Evolutionary conservation across 2,113 vertebrate species (phyloP).

Genomic region (Neolamprologus modestus): DNA sequence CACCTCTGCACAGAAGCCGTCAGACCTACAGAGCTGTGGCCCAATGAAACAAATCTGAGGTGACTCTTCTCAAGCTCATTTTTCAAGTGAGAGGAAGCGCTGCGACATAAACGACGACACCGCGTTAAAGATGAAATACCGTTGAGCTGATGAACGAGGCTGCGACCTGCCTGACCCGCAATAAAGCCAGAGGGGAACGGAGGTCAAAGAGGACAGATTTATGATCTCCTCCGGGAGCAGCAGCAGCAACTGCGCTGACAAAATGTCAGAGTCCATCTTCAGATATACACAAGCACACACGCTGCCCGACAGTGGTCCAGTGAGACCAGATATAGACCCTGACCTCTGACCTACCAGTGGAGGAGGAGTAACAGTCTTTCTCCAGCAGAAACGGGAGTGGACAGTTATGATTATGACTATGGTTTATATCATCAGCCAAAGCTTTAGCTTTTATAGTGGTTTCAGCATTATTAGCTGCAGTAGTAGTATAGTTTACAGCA

Average conservation of each 20-base stretch:
- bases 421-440: background rate
- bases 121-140: constrained; percentile 5
- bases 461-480: background rate
- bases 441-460: background rate
- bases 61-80: background rate
- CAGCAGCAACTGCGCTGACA: background rate
- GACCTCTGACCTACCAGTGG: constrained; percentile 18
- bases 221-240: background rate
- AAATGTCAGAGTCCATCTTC: background rate
- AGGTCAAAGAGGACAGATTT: constrained; percentile 37
- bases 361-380: background rate
- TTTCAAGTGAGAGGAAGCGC: background rate
- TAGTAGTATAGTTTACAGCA: background rate
- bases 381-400: background rate
- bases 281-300: background rate
- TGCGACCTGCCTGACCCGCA: background rate
- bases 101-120: background rate
- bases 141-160: constrained; percentile 2
- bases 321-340: background rate
- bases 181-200: background rate
- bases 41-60: background rate
- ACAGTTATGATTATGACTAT: background rate
- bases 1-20: background rate
- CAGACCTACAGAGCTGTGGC: background rate
- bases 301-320: background rate